Conservation (phyloP, 2,113 vertebrate genomes). For the Chamaetylas fuelleborni region DNA sequence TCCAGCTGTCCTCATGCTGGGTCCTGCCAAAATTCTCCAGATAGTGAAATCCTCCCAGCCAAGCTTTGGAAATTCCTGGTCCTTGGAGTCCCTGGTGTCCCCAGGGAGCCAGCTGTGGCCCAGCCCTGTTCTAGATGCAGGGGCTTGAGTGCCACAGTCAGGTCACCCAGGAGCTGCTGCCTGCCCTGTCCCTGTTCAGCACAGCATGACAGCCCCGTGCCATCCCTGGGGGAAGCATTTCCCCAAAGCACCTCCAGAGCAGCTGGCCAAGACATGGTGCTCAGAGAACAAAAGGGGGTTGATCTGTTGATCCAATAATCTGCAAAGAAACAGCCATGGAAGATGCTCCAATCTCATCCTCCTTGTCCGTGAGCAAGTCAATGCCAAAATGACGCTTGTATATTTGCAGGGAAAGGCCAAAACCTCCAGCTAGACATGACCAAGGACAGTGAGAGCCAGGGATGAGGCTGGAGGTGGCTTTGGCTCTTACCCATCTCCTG, state of each 20-base stretch:
- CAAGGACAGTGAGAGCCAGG: not conserved
- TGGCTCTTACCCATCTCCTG: not conserved
- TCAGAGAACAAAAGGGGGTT: not conserved
- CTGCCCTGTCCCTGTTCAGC: not conserved
- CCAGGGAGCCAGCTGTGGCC: not conserved
- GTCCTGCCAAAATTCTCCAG: not conserved
- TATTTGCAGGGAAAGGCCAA: not conserved
- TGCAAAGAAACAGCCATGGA: not conserved
- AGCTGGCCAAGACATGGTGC: not conserved
- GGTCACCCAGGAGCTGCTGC: not conserved
- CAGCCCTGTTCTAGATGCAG: not conserved
- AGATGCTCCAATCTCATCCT: not conserved
- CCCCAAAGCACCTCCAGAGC: not conserved
- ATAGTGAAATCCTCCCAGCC: not conserved
- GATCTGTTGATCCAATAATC: not conserved
- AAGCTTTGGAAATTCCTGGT: not conserved
- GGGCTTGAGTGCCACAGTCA: rapidly evolving
- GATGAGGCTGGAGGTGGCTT: not conserved
- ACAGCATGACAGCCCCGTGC: not conserved
- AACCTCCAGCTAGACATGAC: not conserved
- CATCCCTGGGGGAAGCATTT: not conserved
- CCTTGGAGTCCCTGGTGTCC: not conserved
- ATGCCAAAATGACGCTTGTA: rapidly evolving
- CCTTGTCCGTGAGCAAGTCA: not conserved
- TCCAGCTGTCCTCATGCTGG: not conserved